These are phyloP conservation scores for Bagarius yarrelli DNA, from an alignment of 2,113 vertebrate species.

Conservation along the genomic window DNA sequence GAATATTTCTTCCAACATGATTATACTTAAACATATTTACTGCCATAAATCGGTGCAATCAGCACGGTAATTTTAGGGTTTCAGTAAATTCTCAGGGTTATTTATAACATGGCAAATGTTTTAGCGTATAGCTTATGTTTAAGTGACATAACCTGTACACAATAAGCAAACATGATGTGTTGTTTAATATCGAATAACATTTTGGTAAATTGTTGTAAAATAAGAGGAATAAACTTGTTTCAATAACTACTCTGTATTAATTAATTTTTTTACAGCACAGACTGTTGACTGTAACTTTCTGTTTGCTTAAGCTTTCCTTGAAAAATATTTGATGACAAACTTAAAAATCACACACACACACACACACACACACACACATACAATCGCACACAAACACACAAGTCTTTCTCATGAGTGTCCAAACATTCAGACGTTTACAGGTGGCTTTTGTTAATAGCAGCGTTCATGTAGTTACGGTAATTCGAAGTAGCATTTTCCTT, in stretches of 20 bases:
- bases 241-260: background rate
- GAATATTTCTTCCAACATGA: no score
- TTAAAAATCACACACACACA: background rate
- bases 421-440: slow-evolving; percentile 9
- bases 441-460: slow-evolving; percentile 34
- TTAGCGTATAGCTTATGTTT: background rate
- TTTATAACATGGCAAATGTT: no score
- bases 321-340: background rate
- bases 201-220: background rate
- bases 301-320: background rate
- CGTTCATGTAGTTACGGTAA: slow-evolving; percentile 38
- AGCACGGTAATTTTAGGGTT: no score
- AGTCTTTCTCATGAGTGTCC: background rate
- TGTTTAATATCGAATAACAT: background rate
- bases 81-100: no score
- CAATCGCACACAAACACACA: no score
- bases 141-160: background rate
- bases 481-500: slow-evolving; percentile 10
- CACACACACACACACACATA: background rate
- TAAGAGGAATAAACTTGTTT: background rate
- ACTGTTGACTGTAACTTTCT: background rate
- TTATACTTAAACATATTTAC: no score
- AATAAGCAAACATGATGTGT: background rate
- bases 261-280: background rate
- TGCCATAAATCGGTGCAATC: no score